A percentile compares a stretch with the other conserved stretches of the same genome.
phyloP scores from a whole-genome alignment of 2,797 vertebrate genomes.

The Tokudaia tokunoshimensis region DNA sequence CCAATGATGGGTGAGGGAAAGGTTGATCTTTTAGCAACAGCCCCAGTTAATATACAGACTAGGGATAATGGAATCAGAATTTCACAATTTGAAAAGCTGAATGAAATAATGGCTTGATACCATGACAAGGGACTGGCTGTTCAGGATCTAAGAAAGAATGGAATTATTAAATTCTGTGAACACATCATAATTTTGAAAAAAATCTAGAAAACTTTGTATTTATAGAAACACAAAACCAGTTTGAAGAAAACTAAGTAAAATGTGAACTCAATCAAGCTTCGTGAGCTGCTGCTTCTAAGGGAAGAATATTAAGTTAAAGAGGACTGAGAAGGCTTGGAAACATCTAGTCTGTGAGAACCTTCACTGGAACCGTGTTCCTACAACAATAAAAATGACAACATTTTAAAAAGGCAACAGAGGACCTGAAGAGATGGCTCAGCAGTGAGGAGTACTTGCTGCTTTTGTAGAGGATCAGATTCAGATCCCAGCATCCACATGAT shows the following conservation, averaged over 20 bases:
- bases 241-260: neutral
- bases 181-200: neutral
- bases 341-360: neutral
- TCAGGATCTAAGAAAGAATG: neutral
- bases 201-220: neutral
- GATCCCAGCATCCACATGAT: neutral
- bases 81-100: neutral
- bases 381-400: neutral
- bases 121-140: neutral
- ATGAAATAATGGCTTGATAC: neutral
- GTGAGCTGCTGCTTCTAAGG: neutral
- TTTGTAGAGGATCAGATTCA: neutral
- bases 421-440: neutral
- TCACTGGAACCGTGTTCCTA: neutral
- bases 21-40: neutral
- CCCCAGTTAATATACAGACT: neutral
- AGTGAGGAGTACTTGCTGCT: neutral
- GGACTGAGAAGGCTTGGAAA: neutral
- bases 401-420: neutral
- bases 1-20: neutral
- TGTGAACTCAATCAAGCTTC: neutral
- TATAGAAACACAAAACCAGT: neutral
- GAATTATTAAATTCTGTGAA: neutral
- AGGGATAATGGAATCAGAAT: slow-evolving; percentile 7
- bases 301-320: neutral